Conservation (phyloP, 1,140 invertebrate genomes). For the Sycophaga agraensis region DNA sequence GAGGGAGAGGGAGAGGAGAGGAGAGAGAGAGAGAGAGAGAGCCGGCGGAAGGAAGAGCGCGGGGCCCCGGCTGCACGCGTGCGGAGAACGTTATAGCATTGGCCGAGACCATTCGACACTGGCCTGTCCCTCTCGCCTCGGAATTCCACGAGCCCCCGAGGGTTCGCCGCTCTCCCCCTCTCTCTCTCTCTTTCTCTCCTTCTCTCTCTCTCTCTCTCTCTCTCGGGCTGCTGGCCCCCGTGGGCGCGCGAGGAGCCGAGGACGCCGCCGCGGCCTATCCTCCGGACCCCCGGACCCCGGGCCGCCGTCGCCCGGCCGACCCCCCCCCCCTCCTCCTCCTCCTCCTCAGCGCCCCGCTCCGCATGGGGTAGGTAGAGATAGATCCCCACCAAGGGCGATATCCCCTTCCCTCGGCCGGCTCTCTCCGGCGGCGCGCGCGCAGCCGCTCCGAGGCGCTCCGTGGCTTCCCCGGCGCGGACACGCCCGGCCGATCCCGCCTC, state of each 20-base stretch:
- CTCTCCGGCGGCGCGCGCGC: too few relatives aligned
- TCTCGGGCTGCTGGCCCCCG: not conserved
- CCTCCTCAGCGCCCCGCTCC: not conserved
- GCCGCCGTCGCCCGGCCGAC: not conserved
- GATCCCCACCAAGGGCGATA: constrained; percentile 23
- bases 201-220: too few relatives aligned
- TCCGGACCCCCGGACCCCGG: too few relatives aligned
- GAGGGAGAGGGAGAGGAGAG: not conserved
- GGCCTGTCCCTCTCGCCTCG: constrained; percentile 16
- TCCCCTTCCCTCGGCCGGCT: not conserved
- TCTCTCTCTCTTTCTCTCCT: not conserved
- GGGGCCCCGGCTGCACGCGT: not conserved
- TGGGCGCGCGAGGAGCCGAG: too few relatives aligned
- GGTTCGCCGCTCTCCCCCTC: not conserved
- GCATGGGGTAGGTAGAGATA: constrained; percentile 24
- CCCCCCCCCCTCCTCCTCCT: not conserved
- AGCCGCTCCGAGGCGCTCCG: not conserved
- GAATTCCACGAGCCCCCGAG: constrained; percentile 23
- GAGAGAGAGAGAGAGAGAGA: not conserved
- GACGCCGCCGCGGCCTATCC: too few relatives aligned
- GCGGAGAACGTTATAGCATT: constrained; percentile 11
- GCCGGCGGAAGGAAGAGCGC: not conserved
- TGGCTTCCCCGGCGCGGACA: too few relatives aligned
- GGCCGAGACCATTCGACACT: constrained; percentile 25
- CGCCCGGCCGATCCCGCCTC: too few relatives aligned